Evolutionary conservation across 2,113 vertebrate genomes (phyloP), one percentile per base, ranked within the genome.

Genomic region (Hucho hucho): DNA sequence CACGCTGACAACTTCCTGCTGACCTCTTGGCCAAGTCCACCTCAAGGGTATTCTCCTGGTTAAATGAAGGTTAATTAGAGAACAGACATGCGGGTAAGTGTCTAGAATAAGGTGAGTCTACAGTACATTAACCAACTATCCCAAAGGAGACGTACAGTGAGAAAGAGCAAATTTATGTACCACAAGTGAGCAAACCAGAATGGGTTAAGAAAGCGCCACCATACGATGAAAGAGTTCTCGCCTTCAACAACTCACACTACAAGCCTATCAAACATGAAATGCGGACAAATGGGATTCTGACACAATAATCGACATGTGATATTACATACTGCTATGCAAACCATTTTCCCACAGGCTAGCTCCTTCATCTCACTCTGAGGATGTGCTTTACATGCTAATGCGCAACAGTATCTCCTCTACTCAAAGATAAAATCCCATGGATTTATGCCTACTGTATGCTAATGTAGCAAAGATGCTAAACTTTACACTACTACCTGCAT

Each of bases 231-330:
- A 20, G 18, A 56, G 1, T 20, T 56, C 13, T 18, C 53, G 4
- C 53, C 20, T 56, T 56, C 4, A 20, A 56, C 53, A 56, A 61
- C n/a, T 53, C 49, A 7, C 18, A 61, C 7, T 24, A 22, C n/a
- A 14, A 56, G 53, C 53, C 18, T 20, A 56, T 20, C 14, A 56
- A 20, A 20, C 14, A 56, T 0, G 18, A 56, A 56, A 56, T 13
- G 49, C 13, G 12, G 49, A 56, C 4, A 56, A 56, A 56, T 56
- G 18, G 49, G 49, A 56, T 20, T 56, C 13, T 70, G 69, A 16
- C 69, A 53, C 37, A 37, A 9, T 37, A 37, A 81, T 79, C 78
- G 76, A 84, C 80, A 77, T 4, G 29, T 68, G 69, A 77, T 73
- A 74, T 80, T 69, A 69, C 24, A 73, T 63, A 26, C 53, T 72